Evolutionary conservation across 2,888 invertebrate species (phyloP), one percentile per base, ranked within the genome.

Genomic region (Caenorhabditis sp.): DNA sequence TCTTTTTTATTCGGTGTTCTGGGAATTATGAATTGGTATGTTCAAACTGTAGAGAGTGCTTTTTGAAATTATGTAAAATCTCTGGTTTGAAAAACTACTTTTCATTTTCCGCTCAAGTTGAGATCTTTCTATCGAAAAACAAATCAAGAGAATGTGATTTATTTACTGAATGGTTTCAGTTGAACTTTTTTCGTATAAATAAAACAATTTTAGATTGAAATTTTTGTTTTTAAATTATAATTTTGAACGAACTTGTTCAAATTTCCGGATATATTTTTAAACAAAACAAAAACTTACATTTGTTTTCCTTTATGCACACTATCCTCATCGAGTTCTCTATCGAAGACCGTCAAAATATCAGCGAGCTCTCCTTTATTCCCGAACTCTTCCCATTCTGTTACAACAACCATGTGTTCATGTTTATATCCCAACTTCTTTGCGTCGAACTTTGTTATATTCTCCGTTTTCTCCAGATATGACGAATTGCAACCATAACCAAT

Each of bases 351-450:
- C 62, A 88, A 62, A 59, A 88, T 79, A 67, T 83, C 80, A 23
- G 83, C 81, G 17, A 88, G 61, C 62, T 88, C 88, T 31, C 87
- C 86, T 80, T 88, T 77, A n/a, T 75, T 70, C 25, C 88, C 88
- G 64, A 87, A 88, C 70, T 88, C 88, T 69, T 88, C 88, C 88
- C 88, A 88, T 64, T 88, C 88, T 7, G 88, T 88, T 10, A 88
- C 88, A 12, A 88, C 83, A 25, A 88, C 84, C 86, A 87, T 88
- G 49, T 85, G 78, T n/a, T 82, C 76, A 65, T 86, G 84, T 2
- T 72, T 56, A 67, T 88, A 87, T 31, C 76, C 81, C 26, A 72
- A 72, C 1, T 64, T 65, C 27, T 67, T 70, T 12, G 87, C 82
- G 66, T 88, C 80, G 71, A 88, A 87, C 67, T 88, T 88, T 54